phyloP scores from a whole-genome alignment of 2,113 vertebrate genomes.

The Ageneiosus marmoratus region DNA sequence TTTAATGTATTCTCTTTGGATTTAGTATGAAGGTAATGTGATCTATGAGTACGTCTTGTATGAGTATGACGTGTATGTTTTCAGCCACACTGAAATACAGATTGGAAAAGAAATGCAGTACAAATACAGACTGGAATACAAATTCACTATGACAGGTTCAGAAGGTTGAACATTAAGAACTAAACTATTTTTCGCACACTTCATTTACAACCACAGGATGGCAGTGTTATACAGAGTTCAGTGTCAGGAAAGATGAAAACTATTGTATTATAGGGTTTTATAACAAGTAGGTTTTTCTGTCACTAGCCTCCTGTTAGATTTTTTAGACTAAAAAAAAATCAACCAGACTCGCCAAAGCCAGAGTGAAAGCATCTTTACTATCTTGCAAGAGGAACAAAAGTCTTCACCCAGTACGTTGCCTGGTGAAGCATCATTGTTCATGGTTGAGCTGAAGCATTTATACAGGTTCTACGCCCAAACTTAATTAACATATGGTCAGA shows the following conservation, averaged over 20 bases:
- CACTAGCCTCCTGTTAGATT: background rate
- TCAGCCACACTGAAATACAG: background rate
- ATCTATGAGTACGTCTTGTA: background rate
- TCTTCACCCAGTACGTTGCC: no score
- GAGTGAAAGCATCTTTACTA: no score
- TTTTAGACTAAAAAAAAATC: no score
- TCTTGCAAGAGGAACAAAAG: no score
- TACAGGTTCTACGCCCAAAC: no score
- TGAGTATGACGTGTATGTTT: background rate
- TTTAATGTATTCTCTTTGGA: background rate
- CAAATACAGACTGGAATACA: no score
- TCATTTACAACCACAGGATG: slow-evolving; percentile 29
- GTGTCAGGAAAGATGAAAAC: background rate
- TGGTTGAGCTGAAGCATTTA: no score
- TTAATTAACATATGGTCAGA: no score
- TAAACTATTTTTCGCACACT: background rate
- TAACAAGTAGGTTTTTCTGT: background rate
- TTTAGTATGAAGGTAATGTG: background rate
- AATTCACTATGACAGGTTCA: background rate
- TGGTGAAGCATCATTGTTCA: no score
- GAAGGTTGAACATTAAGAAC: background rate
- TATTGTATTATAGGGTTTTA: background rate
- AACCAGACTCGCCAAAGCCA: no score
- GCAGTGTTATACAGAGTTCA: slow-evolving; percentile 16
- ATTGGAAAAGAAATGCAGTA: background rate